Percentiles rank a stretch among this genome's conserved stretches.
Evolutionary conservation across 2,888 invertebrate genomes (phyloP).

Genomic region (Therioaphis trifolii): DNA sequence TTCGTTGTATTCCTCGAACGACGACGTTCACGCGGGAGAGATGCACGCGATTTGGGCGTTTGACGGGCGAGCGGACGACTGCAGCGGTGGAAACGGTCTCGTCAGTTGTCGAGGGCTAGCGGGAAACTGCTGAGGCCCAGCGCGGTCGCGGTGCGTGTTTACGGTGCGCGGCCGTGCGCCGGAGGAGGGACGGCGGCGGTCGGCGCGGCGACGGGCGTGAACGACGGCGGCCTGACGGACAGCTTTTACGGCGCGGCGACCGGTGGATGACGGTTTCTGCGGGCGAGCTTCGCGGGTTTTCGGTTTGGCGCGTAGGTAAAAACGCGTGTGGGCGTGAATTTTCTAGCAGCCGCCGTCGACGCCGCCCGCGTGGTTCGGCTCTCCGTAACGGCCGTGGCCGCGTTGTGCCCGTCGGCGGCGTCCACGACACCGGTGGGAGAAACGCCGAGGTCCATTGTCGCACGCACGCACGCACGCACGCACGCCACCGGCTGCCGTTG

Average conservation of each 20-base stretch:
- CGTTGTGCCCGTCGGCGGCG: neutral
- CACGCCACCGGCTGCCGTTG: neutral
- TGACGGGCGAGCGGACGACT: neutral
- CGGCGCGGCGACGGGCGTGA: neutral
- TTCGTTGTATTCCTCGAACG: neutral
- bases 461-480: neutral
- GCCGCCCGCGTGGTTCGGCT: neutral
- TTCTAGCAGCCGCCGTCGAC: neutral
- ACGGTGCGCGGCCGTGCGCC: neutral
- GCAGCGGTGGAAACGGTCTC: neutral
- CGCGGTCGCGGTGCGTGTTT: neutral
- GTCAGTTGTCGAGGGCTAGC: no score
- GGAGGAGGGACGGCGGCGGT: neutral
- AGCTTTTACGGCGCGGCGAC: no score
- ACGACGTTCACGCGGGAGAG: neutral
- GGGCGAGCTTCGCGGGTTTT: slow-evolving; percentile 28
- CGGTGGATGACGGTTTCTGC: no score
- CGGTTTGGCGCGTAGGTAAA: slow-evolving; percentile 40
- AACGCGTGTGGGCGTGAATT: slow-evolving; percentile 19
- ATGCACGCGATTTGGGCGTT: no score
- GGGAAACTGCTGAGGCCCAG: no score
- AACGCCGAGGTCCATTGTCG: slow-evolving; percentile 8
- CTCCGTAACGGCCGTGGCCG: neutral
- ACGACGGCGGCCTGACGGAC: slow-evolving; percentile 9
- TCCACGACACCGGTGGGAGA: slow-evolving; percentile 27